Base-by-base conservation (phyloP, 2,113 vertebrate genomes). In the Heteronetta atricapilla region DNA sequence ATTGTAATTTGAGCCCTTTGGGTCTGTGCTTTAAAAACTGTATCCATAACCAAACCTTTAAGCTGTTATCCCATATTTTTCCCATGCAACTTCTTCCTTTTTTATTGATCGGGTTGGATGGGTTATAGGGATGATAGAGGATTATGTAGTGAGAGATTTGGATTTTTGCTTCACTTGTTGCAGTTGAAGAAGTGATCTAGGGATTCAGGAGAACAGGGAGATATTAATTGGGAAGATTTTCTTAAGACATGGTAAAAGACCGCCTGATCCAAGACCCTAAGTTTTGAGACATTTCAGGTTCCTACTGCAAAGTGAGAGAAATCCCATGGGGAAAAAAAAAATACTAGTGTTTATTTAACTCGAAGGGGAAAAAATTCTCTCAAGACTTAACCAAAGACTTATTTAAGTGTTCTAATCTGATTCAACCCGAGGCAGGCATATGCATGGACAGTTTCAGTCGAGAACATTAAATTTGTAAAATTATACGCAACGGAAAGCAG, bases 141-240 rank as follows among this genome's bases (percentile, higher is more conserved):
- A 79, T 91, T 87, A 62, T 6, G 4, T 14, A 69, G 82, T 40
- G n/a, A 82, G 66, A 87, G 21, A 36, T 36, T 14, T 69, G 55
- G 53, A 40, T 25, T 88, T 94, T 82, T 94, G 36, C 88, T 90
- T 94, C 40, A 6, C 80, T 88, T 69, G 23, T 80, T 88, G 53
- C 55, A 6, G 1, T 2, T 6, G 1, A 82, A 62, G 38, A 76
- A 62, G 20, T 59, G 59, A 77, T 88, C 59, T 58, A 66, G 73
- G 79, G 86, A 91, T 96, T 70, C 88, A 64, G 55, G 44, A 69
- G 40, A 95, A 80, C 85, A 82, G 75, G 72, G 36, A 5, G 10
- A 28, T 62, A 69, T 60, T 90, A 80, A 77, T 55, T 46, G 79
- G 50, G n/a, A 80, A 90, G 90, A 93, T 90, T 91, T 94, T 60